Evolutionary conservation across 2,113 vertebrate species (phyloP), one percentile per base, ranked within the genome.

Genomic region (Peromyscus maniculatus): DNA sequence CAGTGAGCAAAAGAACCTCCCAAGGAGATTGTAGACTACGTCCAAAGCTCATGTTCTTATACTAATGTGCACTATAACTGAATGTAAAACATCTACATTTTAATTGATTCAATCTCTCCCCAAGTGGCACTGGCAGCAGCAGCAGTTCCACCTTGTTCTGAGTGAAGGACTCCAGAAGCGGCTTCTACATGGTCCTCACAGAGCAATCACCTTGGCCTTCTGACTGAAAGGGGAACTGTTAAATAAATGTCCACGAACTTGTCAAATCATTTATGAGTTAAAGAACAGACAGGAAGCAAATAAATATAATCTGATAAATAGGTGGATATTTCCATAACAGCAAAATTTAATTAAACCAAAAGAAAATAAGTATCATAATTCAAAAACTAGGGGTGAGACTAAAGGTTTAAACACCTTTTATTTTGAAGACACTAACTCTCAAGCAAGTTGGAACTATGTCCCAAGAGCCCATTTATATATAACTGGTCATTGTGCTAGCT

Each of bases 221-320:
- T 89, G 39, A 93, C 49, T 33, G 46, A 84, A 84, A 97, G 78
- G 26, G 11, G n/a, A 94, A 95, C 87, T 97, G 88, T 87, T 91
- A 97, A 96, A 46, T 92, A 95, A 83, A n/a, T 71, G 97, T 91
- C 94, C 69, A 95, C 91, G 92, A 96, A 84, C 69, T 82, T 87
- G 72, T 87, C 77, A 67, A 92, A 97, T 95, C 66, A 94, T 71
- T 87, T 92, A 79, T 36, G 46, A 96, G 74, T 75, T 94, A 91
- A 91, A n/a, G 71, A 96, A 86, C 19, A 83, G 26, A 26, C 92
- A 96, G 72, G 55, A 78, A 92, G 95, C n/a, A 59, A 10, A 55
- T n/a, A 72, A 72, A n/a, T 57, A 12, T 46, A 89, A 80, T 72
- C 66, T 91, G 94, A 77, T 33, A 94, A 82, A 67, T 49, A 69